Conservation (phyloP, 2,888 invertebrate species). For the Ophioninae sp. region DNA sequence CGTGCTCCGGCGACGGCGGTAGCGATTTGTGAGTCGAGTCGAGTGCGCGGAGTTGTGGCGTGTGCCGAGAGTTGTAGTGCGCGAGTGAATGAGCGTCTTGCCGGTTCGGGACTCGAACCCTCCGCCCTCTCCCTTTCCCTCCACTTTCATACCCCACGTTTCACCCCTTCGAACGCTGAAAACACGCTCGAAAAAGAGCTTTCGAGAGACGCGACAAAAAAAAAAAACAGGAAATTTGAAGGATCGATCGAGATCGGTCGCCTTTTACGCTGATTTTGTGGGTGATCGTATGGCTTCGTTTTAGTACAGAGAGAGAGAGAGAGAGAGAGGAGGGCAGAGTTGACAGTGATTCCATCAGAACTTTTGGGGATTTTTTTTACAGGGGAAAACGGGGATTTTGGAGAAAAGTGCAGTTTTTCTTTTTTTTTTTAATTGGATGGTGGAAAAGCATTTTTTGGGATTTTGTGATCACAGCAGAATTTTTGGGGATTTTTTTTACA, state of each 20-base stretch:
- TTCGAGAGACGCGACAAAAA: conserved; percentile 26
- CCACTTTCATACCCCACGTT: neutral
- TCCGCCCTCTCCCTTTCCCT: conserved; percentile 14
- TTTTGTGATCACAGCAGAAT: too few species aligned
- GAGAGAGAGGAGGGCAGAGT: neutral
- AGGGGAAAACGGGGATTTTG: neutral
- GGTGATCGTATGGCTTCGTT: conserved; percentile 1
- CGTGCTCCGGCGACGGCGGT: conserved; percentile 59
- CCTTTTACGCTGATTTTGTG: conserved; percentile 16
- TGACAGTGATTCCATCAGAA: neutral
- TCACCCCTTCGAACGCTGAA: conserved; percentile 1
- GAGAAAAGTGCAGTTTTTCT: neutral
- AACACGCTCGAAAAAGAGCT: conserved; percentile 10
- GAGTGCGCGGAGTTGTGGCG: conserved; percentile 74
- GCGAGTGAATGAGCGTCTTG: conserved; percentile 69
- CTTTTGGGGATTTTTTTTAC: neutral
- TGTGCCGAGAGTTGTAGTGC: conserved; percentile 70
- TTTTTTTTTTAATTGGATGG: neutral
- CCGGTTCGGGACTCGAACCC: conserved; percentile 52
- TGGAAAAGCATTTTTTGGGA: neutral
- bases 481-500: neutral
- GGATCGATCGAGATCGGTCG: conserved; percentile 3
- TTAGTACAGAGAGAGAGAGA: neutral
- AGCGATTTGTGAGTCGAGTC: conserved; percentile 63
- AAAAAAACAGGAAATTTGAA: conserved; percentile 10